Conservation (phyloP, 1,140 invertebrate species). For the Zaprionus capensis region DNA sequence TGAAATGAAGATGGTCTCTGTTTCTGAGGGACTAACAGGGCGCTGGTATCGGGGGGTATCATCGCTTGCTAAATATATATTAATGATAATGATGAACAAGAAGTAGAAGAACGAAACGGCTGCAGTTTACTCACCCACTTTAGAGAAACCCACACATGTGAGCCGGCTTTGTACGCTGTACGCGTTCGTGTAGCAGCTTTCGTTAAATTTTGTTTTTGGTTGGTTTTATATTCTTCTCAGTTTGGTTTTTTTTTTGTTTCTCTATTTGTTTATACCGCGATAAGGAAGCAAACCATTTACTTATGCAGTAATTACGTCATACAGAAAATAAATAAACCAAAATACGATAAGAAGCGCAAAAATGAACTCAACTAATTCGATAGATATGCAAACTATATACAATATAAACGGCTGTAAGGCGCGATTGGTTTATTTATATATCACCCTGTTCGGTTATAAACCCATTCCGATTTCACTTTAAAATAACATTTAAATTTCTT, state of each 20-base stretch:
- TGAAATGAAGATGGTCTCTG: slow-evolving; percentile 19
- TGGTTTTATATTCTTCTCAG: slow-evolving; percentile 1
- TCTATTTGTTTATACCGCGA: slow-evolving; percentile 41
- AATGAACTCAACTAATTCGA: slow-evolving; percentile 25
- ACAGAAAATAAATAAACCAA: slow-evolving; percentile 22
- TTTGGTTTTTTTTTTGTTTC: slow-evolving; percentile 32
- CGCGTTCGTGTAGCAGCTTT: slow-evolving; percentile 50
- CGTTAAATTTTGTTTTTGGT: slow-evolving; percentile 30
- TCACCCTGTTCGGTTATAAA: slow-evolving; percentile 22
- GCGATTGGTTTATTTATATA: slow-evolving; percentile 40
- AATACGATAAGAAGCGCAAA: slow-evolving; percentile 23
- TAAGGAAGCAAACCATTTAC: slow-evolving; percentile 26
- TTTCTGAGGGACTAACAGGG: neutral
- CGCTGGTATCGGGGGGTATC: neutral
- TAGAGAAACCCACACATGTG: slow-evolving; percentile 75
- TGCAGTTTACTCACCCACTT: slow-evolving; percentile 74
- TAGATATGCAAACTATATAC: slow-evolving; percentile 30
- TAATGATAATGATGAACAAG: slow-evolving; percentile 8
- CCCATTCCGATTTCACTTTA: slow-evolving; percentile 38
- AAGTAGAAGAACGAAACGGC: slow-evolving; percentile 8
- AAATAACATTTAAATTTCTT: slow-evolving; percentile 29
- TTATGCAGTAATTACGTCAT: slow-evolving; percentile 46
- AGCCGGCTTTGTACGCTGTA: slow-evolving; percentile 61
- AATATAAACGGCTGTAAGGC: slow-evolving; percentile 22
- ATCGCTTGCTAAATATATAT: slow-evolving; percentile 7